Conservation (phyloP, 2,888 invertebrate species). For the Xanthorhoe spadicearia region DNA sequence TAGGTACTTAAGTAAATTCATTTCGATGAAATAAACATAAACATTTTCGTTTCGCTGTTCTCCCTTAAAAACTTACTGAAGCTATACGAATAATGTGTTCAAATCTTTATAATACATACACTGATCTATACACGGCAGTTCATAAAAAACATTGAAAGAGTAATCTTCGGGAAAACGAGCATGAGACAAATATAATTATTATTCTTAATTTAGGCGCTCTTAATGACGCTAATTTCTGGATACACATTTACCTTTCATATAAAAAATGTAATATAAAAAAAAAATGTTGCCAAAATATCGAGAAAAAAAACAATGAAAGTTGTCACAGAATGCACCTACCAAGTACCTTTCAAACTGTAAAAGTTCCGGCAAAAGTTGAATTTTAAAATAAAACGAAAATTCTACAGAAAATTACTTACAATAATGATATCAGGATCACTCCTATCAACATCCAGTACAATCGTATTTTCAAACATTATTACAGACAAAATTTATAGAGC, state of each 20-base stretch:
- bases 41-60: neutral
- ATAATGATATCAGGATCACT: constrained; percentile 4
- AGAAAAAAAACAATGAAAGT: neutral
- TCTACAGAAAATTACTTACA: constrained; percentile 13
- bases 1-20: no score
- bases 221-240: no score
- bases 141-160: neutral
- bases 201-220: neutral
- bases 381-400: constrained; percentile 1
- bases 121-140: neutral
- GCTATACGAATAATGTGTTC: neutral
- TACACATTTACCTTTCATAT: no score
- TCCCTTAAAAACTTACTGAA: neutral
- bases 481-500: constrained; percentile 20
- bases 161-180: neutral
- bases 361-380: constrained; percentile 1
- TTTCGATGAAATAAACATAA: neutral
- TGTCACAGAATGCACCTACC: neutral
- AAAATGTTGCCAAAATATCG: neutral
- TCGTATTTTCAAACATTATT: constrained; percentile 24
- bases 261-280: no score
- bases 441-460: constrained; percentile 14
- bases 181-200: neutral
- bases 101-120: neutral
- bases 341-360: neutral